These are phyloP conservation scores for Trachymyrmex cornetzi DNA, from an alignment of 1,140 invertebrate species.

Conservation along the genomic window DNA sequence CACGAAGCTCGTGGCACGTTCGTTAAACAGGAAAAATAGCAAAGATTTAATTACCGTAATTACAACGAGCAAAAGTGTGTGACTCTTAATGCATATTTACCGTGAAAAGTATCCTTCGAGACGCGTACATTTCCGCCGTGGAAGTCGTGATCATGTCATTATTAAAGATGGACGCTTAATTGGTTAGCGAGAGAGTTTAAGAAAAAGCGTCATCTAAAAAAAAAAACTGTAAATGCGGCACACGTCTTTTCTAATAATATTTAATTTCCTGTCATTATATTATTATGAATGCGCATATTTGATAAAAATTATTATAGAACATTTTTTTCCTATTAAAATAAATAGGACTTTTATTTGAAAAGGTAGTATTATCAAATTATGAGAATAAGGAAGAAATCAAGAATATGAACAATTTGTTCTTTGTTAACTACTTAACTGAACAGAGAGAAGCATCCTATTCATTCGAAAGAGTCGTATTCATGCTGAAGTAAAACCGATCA, in stretches of 20 bases:
- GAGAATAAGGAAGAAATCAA: neutral
- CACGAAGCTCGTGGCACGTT: neutral
- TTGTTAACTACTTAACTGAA: neutral
- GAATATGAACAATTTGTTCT: neutral
- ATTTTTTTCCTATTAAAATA: neutral
- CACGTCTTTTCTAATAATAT: conserved; percentile 9
- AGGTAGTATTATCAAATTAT: neutral
- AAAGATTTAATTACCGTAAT: conserved; percentile 36
- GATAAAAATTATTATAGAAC: conserved; percentile 9
- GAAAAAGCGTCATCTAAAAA: neutral
- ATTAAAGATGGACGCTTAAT: conserved; percentile 36
- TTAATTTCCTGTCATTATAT: neutral
- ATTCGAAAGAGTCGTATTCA: neutral
- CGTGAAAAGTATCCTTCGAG: neutral
- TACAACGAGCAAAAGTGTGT: conserved; percentile 24
- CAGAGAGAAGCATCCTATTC: neutral
- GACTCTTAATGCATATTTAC: conserved; percentile 23
- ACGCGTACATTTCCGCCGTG: conserved; percentile 8
- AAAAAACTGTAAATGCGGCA: neutral
- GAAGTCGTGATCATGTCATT: neutral
- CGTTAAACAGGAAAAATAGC: conserved; percentile 33
- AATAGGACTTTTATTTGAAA: neutral
- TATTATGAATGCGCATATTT: neutral
- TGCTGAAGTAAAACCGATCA: neutral
- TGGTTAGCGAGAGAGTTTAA: conserved; percentile 38